Conservation (phyloP, 2,797 vertebrate genomes). For the Vespertilio murinus region DNA sequence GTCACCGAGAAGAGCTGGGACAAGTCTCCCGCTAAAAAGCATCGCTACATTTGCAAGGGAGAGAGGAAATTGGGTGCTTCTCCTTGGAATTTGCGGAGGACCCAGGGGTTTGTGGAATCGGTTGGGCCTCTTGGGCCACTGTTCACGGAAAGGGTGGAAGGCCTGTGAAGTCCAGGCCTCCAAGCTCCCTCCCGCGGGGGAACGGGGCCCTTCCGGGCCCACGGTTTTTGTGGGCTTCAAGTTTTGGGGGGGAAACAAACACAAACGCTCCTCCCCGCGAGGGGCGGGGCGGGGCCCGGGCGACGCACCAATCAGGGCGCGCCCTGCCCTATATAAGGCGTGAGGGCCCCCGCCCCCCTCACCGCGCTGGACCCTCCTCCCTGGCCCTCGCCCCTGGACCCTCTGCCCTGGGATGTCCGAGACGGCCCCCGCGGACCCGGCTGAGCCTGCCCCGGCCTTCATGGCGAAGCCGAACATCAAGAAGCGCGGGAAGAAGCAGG, state of each 20-base stretch:
- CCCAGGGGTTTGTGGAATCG: background rate
- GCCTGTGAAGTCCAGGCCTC: background rate
- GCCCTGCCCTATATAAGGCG: conserved; percentile 79
- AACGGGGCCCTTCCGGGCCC: background rate
- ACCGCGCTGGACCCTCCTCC: rapidly evolving
- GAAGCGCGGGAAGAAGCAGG: background rate
- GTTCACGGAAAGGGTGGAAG: background rate
- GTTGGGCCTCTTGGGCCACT: background rate
- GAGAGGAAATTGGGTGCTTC: background rate
- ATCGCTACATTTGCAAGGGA: conserved; percentile 7
- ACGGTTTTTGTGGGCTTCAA: background rate
- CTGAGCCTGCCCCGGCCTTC: rapidly evolving
- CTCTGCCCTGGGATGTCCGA: background rate
- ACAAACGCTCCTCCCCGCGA: conserved; percentile 69
- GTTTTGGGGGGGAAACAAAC: conserved; percentile 82
- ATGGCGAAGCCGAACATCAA: conserved; percentile 19
- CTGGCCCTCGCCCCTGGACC: rapidly evolving
- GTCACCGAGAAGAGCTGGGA: background rate
- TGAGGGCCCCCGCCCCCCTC: background rate
- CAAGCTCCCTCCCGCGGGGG: no score
- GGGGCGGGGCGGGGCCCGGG: conserved; percentile 44
- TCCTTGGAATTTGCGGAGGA: background rate
- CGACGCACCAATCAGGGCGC: conserved; percentile 82
- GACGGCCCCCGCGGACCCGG: background rate
- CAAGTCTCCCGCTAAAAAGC: background rate